Percentiles rank a stretch among this genome's conserved stretches.
phyloP scores from a whole-genome alignment of 2,113 vertebrate genomes.

The Bubo bubo region DNA sequence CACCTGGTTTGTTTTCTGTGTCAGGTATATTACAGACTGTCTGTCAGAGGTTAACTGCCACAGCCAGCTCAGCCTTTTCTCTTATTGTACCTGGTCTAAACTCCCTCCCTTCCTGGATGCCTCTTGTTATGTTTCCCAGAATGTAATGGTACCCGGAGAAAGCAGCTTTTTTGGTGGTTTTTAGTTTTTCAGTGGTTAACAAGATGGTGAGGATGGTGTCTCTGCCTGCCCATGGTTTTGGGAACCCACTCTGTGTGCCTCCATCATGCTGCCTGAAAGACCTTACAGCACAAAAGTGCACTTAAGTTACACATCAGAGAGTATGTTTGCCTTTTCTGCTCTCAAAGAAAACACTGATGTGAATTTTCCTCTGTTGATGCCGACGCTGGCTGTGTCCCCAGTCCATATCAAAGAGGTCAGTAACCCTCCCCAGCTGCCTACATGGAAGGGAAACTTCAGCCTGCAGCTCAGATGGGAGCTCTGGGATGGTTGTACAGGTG shows the following conservation, averaged over 20 bases:
- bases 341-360: conserved; percentile 7
- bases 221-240: background rate
- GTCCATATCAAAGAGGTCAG: conserved; percentile 26
- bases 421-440: conserved; percentile 9
- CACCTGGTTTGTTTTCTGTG: conserved; percentile 65
- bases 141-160: background rate
- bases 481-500: conserved; percentile 15
- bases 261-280: background rate
- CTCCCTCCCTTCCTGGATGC: background rate
- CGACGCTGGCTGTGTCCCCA: conserved; percentile 36
- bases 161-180: background rate
- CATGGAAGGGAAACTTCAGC: background rate
- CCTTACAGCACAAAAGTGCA: background rate
- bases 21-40: conserved; percentile 44
- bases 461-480: background rate
- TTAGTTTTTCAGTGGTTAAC: background rate
- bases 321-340: background rate
- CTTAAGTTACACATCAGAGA: background rate
- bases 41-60: conserved; percentile 50
- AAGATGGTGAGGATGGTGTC: background rate
- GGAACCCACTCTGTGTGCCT: background rate
- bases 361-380: conserved; percentile 39
- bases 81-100: background rate
- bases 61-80: conserved; percentile 1
- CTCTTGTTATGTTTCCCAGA: background rate